These are phyloP conservation scores for Nettapus auritus DNA, from an alignment of 2,113 vertebrate genomes.

Conservation along the genomic window DNA sequence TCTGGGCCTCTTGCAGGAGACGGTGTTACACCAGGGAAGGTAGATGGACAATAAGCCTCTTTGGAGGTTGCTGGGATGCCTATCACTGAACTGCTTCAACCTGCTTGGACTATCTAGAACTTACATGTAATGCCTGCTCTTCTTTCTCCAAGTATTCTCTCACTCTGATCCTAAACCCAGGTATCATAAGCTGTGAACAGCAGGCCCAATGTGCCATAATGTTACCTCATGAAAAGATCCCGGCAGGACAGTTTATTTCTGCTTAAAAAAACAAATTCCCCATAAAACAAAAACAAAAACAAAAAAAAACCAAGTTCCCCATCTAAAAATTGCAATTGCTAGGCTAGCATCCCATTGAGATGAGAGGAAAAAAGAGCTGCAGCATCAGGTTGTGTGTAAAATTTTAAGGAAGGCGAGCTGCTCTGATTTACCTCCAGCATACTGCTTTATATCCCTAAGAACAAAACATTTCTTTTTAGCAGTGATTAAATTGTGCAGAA, in stretches of 20 bases:
- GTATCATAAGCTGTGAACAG: not conserved
- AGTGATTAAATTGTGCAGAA: constrained; percentile 62
- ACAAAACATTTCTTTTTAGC: constrained; percentile 33
- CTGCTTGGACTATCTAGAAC: constrained; percentile 32
- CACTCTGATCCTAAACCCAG: not conserved
- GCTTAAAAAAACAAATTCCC: not conserved
- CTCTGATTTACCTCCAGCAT: constrained; percentile 6
- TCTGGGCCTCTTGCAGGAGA: not conserved
- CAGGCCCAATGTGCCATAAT: not conserved
- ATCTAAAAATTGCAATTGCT: constrained; percentile 42
- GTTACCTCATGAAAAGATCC: not conserved
- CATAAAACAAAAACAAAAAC: too few relatives aligned
- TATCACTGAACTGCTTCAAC: not conserved
- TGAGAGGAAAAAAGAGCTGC: constrained; percentile 17
- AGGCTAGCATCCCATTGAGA: constrained; percentile 50
- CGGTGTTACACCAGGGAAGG: rapidly evolving
- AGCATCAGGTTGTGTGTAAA: constrained; percentile 32
- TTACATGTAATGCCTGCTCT: not conserved
- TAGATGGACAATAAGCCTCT: not conserved
- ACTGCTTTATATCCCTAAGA: not conserved
- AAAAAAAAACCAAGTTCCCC: not conserved
- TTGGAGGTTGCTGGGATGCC: not conserved
- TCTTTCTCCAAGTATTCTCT: not conserved
- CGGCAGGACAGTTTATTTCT: constrained; percentile 29
- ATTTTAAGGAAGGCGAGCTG: constrained; percentile 39